Evolutionary conservation across 2,888 invertebrate genomes (phyloP).

Genomic region (Callyntrura sp.): DNA sequence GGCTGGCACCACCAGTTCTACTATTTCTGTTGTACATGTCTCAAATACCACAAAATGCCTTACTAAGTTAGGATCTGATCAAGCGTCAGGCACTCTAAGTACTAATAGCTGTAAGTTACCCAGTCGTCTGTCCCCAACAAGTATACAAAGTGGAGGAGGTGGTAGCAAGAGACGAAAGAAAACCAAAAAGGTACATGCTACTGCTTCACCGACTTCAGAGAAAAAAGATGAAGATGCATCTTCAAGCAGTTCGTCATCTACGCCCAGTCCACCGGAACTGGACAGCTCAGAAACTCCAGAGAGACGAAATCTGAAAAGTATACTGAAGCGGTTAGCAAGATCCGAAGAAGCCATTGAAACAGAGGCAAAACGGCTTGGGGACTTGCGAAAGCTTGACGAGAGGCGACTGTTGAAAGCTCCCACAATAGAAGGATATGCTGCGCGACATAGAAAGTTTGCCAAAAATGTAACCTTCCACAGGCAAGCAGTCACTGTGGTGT

Average conservation of each 20-base stretch:
- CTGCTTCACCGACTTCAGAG: conserved; percentile 65
- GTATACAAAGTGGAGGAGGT: conserved; percentile 48
- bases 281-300: conserved; percentile 92
- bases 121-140: conserved; percentile 63
- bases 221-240: conserved; percentile 29
- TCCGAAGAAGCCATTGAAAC: conserved; percentile 65
- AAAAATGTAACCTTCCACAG: conserved; percentile 96
- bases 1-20: conserved; percentile 20
- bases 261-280: conserved; percentile 86
- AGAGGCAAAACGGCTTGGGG: conserved; percentile 54
- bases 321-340: conserved; percentile 91
- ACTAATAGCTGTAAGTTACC: conserved; percentile 67
- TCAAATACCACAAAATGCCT: conserved; percentile 81
- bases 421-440: conserved; percentile 95
- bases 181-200: conserved; percentile 60
- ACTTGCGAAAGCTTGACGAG: conserved; percentile 86
- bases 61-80: conserved; percentile 73
- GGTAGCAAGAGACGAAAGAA: conserved; percentile 69
- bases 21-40: conserved; percentile 65
- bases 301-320: conserved; percentile 92
- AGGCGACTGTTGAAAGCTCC: conserved; percentile 92
- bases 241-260: conserved; percentile 62
- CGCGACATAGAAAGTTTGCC: conserved; percentile 92
- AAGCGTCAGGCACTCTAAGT: conserved; percentile 51
- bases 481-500: conserved; percentile 90